Base-by-base conservation (phyloP, 2,888 invertebrate species). In the Clunio marinus region DNA sequence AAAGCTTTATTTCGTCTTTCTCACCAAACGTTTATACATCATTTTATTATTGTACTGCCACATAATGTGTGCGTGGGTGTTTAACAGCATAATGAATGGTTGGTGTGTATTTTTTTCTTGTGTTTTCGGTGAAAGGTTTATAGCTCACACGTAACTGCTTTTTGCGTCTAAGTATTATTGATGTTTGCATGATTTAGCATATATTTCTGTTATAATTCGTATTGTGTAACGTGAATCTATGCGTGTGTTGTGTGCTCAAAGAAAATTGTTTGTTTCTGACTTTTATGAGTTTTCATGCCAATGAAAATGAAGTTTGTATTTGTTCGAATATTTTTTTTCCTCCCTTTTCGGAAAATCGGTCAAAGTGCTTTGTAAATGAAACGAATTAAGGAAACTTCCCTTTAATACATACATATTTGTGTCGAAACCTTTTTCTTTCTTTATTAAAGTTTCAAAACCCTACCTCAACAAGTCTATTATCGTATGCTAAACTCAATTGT, bases 141-240 rank as follows among this genome's bases (percentile, higher is more conserved):
- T 51, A 20, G 22, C 51, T 17, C 7, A 17, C 51, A 51, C 22
- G 51, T 51, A 51, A 51, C 51, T 51, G 51, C 51, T 41, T 41
- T 41, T 41, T 41, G 41, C 51, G 22, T 20, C 20, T 15, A 51
- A 51, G 51, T 59, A 59, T 59, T 59, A 59, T 59, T 32, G 59
- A 59, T 60, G 17, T 60, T 60, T 60, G 60, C 60, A 60, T 60
- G 60, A 35, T 35, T 60, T 37, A 37, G 60, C 60, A 60, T 60
- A 60, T 35, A 60, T 37, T 35, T 13, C 5, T 15, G 13, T 58
- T n/a, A n/a, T n/a, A n/a, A n/a, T n/a, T n/a, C n/a, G n/a, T n/a
- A n/a, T n/a, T n/a, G n/a, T n/a, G n/a, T n/a, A n/a, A n/a, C n/a
- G n/a, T n/a, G n/a, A n/a, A n/a, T n/a, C n/a, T n/a, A 2, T 24